Conservation (phyloP, 1,140 invertebrate species). For the Cotesia chilonis region DNA sequence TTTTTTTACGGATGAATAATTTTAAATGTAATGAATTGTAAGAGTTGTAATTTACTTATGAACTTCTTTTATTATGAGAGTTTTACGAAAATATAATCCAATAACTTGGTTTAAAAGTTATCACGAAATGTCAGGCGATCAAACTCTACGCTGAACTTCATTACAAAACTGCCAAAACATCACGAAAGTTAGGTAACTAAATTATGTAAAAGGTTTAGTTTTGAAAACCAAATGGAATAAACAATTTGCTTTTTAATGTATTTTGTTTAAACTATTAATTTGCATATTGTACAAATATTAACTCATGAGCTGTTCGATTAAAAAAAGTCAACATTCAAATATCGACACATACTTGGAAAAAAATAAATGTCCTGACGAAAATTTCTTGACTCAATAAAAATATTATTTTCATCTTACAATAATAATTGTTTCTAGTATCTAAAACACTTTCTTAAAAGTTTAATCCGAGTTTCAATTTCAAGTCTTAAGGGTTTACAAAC, state of each 20-base stretch:
- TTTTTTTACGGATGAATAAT: too few species aligned
- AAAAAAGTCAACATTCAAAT: too few species aligned
- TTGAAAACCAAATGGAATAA: background rate
- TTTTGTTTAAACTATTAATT: background rate
- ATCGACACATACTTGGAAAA: too few species aligned
- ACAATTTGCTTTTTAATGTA: background rate
- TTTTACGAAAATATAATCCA: constrained; percentile 1
- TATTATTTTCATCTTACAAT: too few species aligned
- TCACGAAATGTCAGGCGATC: constrained; percentile 10
- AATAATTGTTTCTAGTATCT: too few species aligned
- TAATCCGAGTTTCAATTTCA: too few species aligned
- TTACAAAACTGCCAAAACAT: constrained; percentile 19
- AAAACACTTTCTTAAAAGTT: too few species aligned
- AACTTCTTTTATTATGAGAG: constrained; percentile 3
- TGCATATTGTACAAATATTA: background rate
- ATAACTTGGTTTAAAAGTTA: constrained; percentile 5
- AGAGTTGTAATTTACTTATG: constrained; percentile 1
- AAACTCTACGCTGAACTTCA: constrained; percentile 5
- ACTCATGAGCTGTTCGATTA: too few species aligned
- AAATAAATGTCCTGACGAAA: too few species aligned
- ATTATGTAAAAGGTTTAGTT: background rate
- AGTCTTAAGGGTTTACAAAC: too few species aligned
- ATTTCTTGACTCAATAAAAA: too few species aligned
- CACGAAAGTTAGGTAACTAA: constrained; percentile 7
- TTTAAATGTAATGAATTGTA: too few species aligned